Evolutionary conservation across 30 jellyfish, hydroid and myxozoan species (phyloP).

Genomic region (Cassiopea xamachana): DNA sequence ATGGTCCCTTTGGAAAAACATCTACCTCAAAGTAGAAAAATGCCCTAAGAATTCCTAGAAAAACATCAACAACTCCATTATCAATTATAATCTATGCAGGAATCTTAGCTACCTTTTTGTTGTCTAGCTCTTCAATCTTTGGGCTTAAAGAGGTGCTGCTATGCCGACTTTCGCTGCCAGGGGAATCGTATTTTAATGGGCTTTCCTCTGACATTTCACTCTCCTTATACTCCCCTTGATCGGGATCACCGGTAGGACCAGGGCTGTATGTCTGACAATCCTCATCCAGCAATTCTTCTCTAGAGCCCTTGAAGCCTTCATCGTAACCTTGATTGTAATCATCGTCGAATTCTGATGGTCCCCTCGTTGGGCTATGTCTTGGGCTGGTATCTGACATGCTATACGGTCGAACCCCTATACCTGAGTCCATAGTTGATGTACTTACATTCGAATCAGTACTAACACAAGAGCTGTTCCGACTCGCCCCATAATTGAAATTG

Average conservation of each 20-base stretch:
- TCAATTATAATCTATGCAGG: too few species aligned
- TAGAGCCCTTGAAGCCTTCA: slow-evolving; percentile 78
- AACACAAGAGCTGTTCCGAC: slow-evolving; percentile 94
- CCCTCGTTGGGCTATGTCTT: slow-evolving; percentile 84
- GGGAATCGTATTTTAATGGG: slow-evolving; percentile 38
- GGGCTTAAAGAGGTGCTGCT: slow-evolving; percentile 60
- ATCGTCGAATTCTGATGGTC: slow-evolving; percentile 48
- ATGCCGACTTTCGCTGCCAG: slow-evolving; percentile 70
- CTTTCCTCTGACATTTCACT: slow-evolving; percentile 8
- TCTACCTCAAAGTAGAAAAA: too few species aligned
- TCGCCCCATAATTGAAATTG: slow-evolving; percentile 42
- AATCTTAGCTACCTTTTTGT: slow-evolving; percentile 72
- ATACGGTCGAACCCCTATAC: slow-evolving; percentile 83
- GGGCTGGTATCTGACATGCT: slow-evolving; percentile 87
- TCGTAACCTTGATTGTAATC: slow-evolving; percentile 47
- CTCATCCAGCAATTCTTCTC: slow-evolving; percentile 74
- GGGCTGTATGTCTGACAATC: slow-evolving; percentile 57
- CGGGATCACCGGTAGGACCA: slow-evolving; percentile 33
- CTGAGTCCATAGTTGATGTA: slow-evolving; percentile 90
- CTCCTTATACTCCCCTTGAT: slow-evolving; percentile 1
- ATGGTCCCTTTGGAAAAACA: too few species aligned
- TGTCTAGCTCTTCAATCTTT: slow-evolving; percentile 81
- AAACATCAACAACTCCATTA: too few species aligned
- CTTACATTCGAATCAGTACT: slow-evolving; percentile 95
- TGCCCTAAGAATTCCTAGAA: too few species aligned